Evolutionary conservation across 2,113 vertebrate species (phyloP).

Genomic region (Pavo muticus): DNA sequence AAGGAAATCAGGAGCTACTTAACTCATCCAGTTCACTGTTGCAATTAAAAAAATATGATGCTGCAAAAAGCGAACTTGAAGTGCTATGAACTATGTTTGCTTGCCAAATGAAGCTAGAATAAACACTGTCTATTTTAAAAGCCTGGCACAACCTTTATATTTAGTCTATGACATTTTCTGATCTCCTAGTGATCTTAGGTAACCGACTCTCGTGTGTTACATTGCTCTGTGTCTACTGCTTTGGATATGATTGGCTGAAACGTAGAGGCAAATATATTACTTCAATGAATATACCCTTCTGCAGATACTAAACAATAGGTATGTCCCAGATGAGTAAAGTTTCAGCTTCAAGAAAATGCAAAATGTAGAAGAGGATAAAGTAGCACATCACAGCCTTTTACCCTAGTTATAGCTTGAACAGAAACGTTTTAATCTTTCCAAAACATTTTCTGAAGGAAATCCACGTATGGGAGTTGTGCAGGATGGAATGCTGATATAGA

Average conservation of each 20-base stretch:
- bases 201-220: background rate
- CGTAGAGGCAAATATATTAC: fast-evolving
- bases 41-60: background rate
- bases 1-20: slow-evolving; percentile 2
- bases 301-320: background rate
- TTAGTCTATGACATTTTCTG: background rate
- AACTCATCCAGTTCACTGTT: background rate
- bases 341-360: background rate
- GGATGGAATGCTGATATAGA: background rate
- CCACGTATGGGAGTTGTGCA: fast-evolving
- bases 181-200: background rate
- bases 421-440: background rate
- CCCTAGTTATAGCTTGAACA: background rate
- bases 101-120: background rate
- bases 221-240: background rate
- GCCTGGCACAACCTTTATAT: background rate
- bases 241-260: background rate
- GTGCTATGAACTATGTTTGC: background rate
- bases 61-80: background rate
- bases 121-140: background rate
- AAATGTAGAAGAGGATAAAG: background rate
- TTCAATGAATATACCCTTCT: background rate
- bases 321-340: background rate
- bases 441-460: background rate
- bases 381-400: background rate